Evolutionary conservation across 2,113 vertebrate genomes (phyloP), one percentile per base, ranked within the genome.

Genomic region (Oncorhynchus masou): DNA sequence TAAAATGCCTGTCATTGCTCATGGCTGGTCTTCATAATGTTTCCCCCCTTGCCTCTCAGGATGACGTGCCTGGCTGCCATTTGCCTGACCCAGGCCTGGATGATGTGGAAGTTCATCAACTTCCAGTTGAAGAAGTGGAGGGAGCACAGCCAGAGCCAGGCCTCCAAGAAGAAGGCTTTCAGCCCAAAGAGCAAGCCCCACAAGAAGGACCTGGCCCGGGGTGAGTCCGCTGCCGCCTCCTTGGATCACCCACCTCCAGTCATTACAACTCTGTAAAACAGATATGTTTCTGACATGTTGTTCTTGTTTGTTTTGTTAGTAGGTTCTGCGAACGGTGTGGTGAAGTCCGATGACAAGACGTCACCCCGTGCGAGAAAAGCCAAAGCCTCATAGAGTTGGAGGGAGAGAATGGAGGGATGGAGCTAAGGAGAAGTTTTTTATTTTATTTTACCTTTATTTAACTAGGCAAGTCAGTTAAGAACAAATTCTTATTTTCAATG

Each of bases 91-190:
- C 94, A 96, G 87, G 93, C 94, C 72, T 96, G 95, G 95, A 95
- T 96, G 95, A 95, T 95, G 95, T 95, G 94, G 95, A 95, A 95
- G 86, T 95, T 95, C 84, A 94, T 95, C 79, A 94, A 94, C 89
- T 96, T 95, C 84, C 94, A 96, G 78, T 85, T 95, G 81, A 95
- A 95, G 84, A 95, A 95, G 85, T 95, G 94, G 94, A 87, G 94
- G 77, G 94, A 96, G 74, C 92, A 94, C 87, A 91, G 88, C 78
- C 93, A 94, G 88, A 93, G 91, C 80, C 94, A 94, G 76, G 92
- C 93, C 62, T 91, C 90, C 19, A 94, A 92, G 91, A 94, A 93
- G 85, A 95, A 94, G 84, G 27, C 83, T 0, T 83, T 87, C 80
- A 94, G 91, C 69, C 92, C 90, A 29, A 96, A 94, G 85, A 93